Evolutionary conservation across 2,797 vertebrate genomes (phyloP), one percentile per base, ranked within the genome.

Genomic region (Enteromius radiatus): DNA sequence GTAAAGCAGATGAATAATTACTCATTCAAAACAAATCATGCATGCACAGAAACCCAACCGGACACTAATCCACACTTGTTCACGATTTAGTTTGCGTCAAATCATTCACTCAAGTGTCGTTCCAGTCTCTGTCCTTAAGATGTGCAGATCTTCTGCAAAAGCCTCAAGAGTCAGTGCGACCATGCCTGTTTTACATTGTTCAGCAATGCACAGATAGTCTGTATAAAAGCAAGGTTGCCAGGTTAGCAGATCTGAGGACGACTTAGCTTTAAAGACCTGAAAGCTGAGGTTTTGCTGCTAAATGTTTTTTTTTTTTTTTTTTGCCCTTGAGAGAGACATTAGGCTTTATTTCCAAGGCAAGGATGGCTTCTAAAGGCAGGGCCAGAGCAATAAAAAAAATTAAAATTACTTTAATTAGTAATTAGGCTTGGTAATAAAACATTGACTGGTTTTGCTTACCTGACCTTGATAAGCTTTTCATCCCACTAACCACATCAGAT

Each of bases 341-440:
- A 9, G 4, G 21, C 10, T 52, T 59, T 54, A 0, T 11, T 54
- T 74, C 19, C 28, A 54, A 74, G 33, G 31, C 17, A 31, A 36
- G 19, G 12, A 73, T 11, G 17, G n/a, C 5, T 8, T 21, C 31
- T n/a, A 31, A 73, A 4, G 10, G 28, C 70, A 33, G 10, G 68
- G 19, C 23, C 14, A 47, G 19, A 21, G 70, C 2, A 43, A 43
- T 69, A 23, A 0, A 43, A 74, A 43, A 74, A 54, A 14, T 11
- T 5, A 33, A 1, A 31, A 54, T 54, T 12, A 54, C 5, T 21
- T 38, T 59, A 41, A 41, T 75, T 75, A 56, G 52, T 19, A 3
- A 75, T 8, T 75, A 41, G 12, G 47, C 19, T n/a, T 75, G 17
- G 31, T 36, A 54, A 54, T 3, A 74, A 54, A 74, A 74, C 71